phyloP scores from a whole-genome alignment of 2,797 vertebrate species.

The Enoplosus armatus region DNA sequence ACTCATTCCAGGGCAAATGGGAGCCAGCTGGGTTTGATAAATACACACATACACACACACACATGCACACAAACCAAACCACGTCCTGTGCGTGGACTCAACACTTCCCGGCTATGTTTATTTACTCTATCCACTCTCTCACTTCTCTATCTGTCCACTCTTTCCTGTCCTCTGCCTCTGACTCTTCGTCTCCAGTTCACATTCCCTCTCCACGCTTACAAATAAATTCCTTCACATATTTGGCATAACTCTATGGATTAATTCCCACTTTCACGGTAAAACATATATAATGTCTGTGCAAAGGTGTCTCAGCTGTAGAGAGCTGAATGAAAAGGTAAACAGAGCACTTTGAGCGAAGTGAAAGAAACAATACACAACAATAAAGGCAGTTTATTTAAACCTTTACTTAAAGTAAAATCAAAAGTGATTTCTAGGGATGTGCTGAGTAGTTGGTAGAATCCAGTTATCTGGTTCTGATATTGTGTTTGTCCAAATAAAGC shows the following conservation, averaged over 20 bases:
- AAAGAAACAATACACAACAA: background rate
- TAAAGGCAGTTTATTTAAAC: background rate
- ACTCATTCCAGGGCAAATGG: constrained; percentile 86
- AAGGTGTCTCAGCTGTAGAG: constrained; percentile 9
- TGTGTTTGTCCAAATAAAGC: background rate
- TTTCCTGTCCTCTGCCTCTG: constrained; percentile 67
- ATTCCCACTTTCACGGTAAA: constrained; percentile 27
- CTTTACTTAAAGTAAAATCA: background rate
- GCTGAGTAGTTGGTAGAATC: background rate
- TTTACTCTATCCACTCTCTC: constrained; percentile 77
- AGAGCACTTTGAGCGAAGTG: background rate
- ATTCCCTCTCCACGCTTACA: constrained; percentile 35
- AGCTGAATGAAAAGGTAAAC: background rate
- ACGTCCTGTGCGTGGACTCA: constrained; percentile 81
- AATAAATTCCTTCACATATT: constrained; percentile 61
- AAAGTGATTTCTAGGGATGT: background rate
- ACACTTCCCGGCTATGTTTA: constrained; percentile 82
- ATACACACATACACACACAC: constrained; percentile 68
- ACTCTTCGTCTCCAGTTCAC: constrained; percentile 42
- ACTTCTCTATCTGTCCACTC: constrained; percentile 79
- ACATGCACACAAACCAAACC: constrained; percentile 71
- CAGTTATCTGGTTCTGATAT: constrained; percentile 4
- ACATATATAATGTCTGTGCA: constrained; percentile 8
- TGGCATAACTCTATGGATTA: constrained; percentile 36
- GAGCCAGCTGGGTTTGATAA: constrained; percentile 86